Evolutionary conservation across 2,797 vertebrate species (phyloP).

Genomic region (Crenuchus spilurus): DNA sequence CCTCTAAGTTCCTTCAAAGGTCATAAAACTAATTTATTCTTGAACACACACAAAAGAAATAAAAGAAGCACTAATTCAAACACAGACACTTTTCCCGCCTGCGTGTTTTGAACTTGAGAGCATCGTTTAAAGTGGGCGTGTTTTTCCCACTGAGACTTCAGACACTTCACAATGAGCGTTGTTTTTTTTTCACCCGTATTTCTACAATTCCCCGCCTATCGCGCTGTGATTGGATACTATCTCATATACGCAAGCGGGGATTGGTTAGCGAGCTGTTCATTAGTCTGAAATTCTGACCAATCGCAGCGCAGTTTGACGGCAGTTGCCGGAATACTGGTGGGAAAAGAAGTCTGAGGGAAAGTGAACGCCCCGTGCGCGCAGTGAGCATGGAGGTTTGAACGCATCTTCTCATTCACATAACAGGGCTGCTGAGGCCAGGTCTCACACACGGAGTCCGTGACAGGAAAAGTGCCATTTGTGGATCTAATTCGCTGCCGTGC

Average conservation of each 20-base stretch:
- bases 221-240: background rate
- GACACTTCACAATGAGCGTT: conserved; percentile 30
- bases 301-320: background rate
- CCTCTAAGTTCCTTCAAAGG: no score
- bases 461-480: conserved; percentile 51
- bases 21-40: no score
- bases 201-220: background rate
- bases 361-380: conserved; percentile 62
- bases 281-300: background rate
- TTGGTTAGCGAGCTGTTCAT: background rate
- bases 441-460: conserved; percentile 56
- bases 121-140: conserved; percentile 51
- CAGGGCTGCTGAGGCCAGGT: conserved; percentile 65
- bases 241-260: background rate
- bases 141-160: conserved; percentile 55
- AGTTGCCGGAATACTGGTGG: conserved; percentile 35
- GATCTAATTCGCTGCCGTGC: conserved; percentile 60
- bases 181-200: background rate
- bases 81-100: conserved; percentile 39
- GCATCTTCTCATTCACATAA: conserved; percentile 69
- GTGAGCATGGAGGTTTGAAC: conserved; percentile 63
- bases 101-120: conserved; percentile 36
- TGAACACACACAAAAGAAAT: background rate
- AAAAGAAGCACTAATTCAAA: background rate
- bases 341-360: conserved; percentile 37